Percentiles rank a stretch among this genome's conserved stretches.
phyloP scores from a whole-genome alignment of 2,113 vertebrate genomes.

The Microtus richardsoni region DNA sequence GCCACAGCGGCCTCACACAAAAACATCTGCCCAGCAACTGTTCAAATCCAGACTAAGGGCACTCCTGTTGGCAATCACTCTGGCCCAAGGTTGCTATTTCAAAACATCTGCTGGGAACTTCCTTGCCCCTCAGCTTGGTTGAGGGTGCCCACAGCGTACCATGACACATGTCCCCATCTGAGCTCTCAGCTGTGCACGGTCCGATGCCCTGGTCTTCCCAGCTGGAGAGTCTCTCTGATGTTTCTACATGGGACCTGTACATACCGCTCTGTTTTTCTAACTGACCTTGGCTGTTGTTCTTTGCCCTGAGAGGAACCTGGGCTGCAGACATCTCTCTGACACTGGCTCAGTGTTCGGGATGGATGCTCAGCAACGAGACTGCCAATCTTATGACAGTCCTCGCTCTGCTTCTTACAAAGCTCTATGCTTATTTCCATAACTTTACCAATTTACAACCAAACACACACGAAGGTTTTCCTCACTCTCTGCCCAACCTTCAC shows the following conservation, averaged over 20 bases:
- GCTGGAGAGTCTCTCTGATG: neutral
- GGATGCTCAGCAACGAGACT: neutral
- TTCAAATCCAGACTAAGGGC: neutral
- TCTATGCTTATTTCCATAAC: neutral
- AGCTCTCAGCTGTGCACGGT: neutral
- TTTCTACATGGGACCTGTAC: neutral
- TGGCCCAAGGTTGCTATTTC: neutral
- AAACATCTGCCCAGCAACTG: constrained; percentile 17
- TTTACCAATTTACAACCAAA: neutral
- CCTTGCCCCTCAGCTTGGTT: neutral
- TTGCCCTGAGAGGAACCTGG: neutral
- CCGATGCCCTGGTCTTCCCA: neutral
- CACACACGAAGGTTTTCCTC: neutral
- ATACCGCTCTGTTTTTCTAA: neutral
- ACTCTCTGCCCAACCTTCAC: neutral
- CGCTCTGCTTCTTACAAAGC: neutral
- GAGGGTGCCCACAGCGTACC: no score
- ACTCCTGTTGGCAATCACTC: neutral
- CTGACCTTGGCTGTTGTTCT: no score
- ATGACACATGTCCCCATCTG: neutral
- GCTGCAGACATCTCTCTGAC: neutral
- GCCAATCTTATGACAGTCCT: neutral
- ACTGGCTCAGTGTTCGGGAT: neutral
- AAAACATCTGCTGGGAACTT: neutral
- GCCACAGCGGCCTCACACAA: neutral